Evolutionary conservation across 2,113 vertebrate genomes (phyloP).

Genomic region (Percina caprodes): DNA sequence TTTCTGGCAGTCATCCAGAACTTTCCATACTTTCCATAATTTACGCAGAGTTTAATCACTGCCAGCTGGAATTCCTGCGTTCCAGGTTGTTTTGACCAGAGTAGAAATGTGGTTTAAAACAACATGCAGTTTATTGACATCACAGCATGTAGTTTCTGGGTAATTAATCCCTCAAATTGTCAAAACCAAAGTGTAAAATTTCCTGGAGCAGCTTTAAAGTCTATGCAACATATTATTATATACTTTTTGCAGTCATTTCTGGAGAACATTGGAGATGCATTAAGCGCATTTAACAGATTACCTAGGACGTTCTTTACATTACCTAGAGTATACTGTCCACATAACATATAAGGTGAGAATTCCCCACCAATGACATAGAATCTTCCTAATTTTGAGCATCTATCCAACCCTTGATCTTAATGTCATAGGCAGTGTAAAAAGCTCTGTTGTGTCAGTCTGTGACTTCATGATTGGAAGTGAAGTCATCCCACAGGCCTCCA

Average conservation of each 20-base stretch:
- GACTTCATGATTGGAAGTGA: not conserved
- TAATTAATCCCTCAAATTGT: constrained; percentile 36
- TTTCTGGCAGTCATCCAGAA: not conserved
- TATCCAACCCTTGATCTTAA: not conserved
- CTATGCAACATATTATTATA: not conserved
- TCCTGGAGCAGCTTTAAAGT: not conserved
- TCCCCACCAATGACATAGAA: not conserved
- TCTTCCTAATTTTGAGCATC: not conserved
- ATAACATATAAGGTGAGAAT: not conserved
- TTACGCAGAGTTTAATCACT: not conserved
- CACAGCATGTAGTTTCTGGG: constrained; percentile 30
- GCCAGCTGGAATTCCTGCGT: not conserved
- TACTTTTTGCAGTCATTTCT: constrained; percentile 27
- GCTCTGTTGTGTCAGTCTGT: not conserved
- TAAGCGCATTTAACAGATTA: constrained; percentile 42
- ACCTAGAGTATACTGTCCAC: not conserved
- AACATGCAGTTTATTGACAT: constrained; percentile 30
- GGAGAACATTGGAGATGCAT: constrained; percentile 1
- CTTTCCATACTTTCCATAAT: not conserved
- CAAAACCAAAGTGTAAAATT: not conserved
- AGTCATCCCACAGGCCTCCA: constrained; percentile 42
- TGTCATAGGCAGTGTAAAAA: not conserved
- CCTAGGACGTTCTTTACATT: not conserved
- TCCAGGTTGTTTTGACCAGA: not conserved
- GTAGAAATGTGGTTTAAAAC: not conserved